Percentiles rank a stretch among this genome's conserved stretches.
Evolutionary conservation across 2,113 vertebrate genomes (phyloP).

Genomic region (Glaucomys volans): DNA sequence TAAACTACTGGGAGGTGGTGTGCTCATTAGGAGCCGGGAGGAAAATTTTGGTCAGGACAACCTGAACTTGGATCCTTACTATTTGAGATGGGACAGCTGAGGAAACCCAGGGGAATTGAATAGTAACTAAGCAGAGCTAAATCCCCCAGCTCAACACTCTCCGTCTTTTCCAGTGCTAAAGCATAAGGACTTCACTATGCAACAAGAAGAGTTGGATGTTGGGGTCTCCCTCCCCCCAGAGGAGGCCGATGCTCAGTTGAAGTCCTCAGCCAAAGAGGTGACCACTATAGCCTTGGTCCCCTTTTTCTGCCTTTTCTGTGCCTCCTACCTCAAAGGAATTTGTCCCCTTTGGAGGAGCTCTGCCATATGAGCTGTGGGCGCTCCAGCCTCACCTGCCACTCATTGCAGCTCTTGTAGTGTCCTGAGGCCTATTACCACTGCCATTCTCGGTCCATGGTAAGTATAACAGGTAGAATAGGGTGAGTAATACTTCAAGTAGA

Average conservation of each 20-base stretch:
- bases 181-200: not conserved
- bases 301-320: slow-evolving; percentile 44
- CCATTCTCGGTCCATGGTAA: slow-evolving; percentile 84
- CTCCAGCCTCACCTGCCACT: slow-evolving; percentile 6
- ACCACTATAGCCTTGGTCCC: not conserved
- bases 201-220: not conserved
- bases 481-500: not conserved
- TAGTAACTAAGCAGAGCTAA: not conserved
- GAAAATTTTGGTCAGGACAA: not conserved
- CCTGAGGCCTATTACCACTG: slow-evolving; percentile 82
- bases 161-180: not conserved
- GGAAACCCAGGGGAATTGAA: not conserved
- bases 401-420: slow-evolving; percentile 80
- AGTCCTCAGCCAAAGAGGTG: not conserved
- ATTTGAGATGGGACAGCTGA: not conserved
- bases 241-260: not conserved
- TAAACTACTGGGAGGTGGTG: not conserved
- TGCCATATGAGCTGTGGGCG: slow-evolving; percentile 52
- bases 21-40: not conserved
- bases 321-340: slow-evolving; percentile 81
- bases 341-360: slow-evolving; percentile 81
- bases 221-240: not conserved
- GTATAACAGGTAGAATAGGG: not conserved
- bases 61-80: not conserved
- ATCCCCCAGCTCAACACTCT: accelerated